phyloP scores from a whole-genome alignment of 64 coral and sea anemone genomes.

The Stichodactyla helianthus region DNA sequence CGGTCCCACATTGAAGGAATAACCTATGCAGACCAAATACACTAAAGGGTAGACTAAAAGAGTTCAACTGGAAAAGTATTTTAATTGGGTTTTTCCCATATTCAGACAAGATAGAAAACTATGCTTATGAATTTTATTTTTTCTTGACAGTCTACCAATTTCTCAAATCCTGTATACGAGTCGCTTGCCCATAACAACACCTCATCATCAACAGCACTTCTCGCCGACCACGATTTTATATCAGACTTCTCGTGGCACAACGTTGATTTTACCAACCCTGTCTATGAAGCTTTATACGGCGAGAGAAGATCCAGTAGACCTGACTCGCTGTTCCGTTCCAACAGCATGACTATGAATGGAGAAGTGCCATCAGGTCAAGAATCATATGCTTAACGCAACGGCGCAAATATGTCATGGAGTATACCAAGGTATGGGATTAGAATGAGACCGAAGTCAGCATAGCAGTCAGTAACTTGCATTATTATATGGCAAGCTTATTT shows the following conservation, averaged over 20 bases:
- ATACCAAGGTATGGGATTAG: neutral
- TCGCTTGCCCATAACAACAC: conserved; percentile 22
- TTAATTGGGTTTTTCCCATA: too few species aligned
- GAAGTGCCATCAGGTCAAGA: conserved; percentile 21
- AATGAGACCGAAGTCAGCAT: too few species aligned
- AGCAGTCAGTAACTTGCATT: too few species aligned
- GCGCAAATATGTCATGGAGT: neutral
- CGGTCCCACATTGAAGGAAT: too few species aligned
- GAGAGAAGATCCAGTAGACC: conserved; percentile 40
- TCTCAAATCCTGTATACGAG: conserved; percentile 83
- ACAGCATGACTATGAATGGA: conserved; percentile 39
- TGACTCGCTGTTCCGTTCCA: conserved; percentile 18
- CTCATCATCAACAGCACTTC: conserved; percentile 27
- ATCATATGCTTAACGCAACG: neutral
- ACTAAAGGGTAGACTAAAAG: too few species aligned
- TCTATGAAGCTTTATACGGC: conserved; percentile 67
- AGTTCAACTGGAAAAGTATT: too few species aligned
- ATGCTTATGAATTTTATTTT: neutral
- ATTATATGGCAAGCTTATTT: too few species aligned
- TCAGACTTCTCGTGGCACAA: conserved; percentile 71
- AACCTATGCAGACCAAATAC: too few species aligned
- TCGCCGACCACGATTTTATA: conserved; percentile 24
- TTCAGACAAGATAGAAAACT: too few species aligned
- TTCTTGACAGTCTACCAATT: conserved; percentile 56
- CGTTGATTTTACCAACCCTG: conserved; percentile 78